phyloP scores from a whole-genome alignment of 2,888 invertebrate species.

The Xanthia icteritia region DNA sequence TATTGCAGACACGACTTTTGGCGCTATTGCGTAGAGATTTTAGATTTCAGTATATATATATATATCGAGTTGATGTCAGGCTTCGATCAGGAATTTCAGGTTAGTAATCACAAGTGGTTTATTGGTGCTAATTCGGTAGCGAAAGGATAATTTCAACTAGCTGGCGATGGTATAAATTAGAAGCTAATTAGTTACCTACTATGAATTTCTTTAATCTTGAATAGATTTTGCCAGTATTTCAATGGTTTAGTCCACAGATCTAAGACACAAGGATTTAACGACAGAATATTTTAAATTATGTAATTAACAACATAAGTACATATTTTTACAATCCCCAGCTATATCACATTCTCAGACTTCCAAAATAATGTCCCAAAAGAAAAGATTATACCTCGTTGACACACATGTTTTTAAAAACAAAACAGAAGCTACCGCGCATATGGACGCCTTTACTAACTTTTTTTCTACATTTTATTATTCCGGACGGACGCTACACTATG shows the following conservation, averaged over 20 bases:
- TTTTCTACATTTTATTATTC: slow-evolving; percentile 73
- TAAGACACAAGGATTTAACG: background rate
- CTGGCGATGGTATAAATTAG: background rate
- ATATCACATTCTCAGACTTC: background rate
- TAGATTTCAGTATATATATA: too few relatives aligned
- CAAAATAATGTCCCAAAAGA: background rate
- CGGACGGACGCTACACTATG: slow-evolving; percentile 72
- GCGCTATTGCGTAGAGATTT: background rate
- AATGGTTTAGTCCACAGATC: background rate
- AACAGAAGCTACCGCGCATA: slow-evolving; percentile 22
- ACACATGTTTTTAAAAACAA: slow-evolving; percentile 41
- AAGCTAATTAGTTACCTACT: background rate
- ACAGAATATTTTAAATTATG: background rate
- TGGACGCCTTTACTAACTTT: slow-evolving; percentile 52
- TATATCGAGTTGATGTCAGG: background rate
- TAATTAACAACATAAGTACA: background rate
- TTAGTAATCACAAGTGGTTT: background rate
- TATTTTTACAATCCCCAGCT: background rate
- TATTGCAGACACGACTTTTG: too few relatives aligned
- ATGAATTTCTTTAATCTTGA: background rate
- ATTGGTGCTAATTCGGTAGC: background rate
- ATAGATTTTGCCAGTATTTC: background rate
- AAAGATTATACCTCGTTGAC: background rate
- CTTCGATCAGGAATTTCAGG: background rate
- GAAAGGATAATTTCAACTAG: background rate